Evolutionary conservation across 92 coral and sea anemone genomes (phyloP), one percentile per base, ranked within the genome.

Genomic region (Zoanthus gigantus): DNA sequence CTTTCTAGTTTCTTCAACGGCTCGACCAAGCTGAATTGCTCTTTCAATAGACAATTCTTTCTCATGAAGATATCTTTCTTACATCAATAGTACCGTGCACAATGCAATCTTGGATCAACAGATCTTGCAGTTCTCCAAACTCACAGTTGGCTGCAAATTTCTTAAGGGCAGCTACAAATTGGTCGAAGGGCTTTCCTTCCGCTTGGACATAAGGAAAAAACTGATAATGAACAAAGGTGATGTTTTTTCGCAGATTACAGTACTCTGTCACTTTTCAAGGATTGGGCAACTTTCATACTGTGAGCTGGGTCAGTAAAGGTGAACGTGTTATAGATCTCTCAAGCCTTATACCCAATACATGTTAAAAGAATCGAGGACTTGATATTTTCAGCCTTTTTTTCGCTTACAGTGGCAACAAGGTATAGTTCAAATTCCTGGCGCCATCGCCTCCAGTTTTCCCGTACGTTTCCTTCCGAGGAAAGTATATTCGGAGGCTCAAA

Each of bases 31-130:
- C 67, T 67, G 66, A 12, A 92, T 52, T 10, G 91, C 90, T 18
- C 67, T 72, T 58, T 89, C 83, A 28, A 92, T 47, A 29, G 71
- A 54, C 5, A 85, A 72, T 17, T 89, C 86, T 6, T 89, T 84
- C 65, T 60, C 82, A 17, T 88, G 68, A 74, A 92, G 90, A 71
- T 67, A 73, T 54, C 87, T 72, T 78, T 88, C 90, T 63, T 80
- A 73, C 16, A 79, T 89, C 90, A 37, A 72, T 47, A 32, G 76
- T 61, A 31, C 91, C 91, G 56, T 86, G 71, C 23, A 92, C 87
- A 50, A 92, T 92, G 71, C 73, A 73, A 75, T 92, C 94, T 44
- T 42, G 74, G 76, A 84, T 92, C 17, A 89, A 86, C 75, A 90
- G 88, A 56, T 89, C 90, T 47, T 79, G 78, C 66, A 92, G 73